Base-by-base conservation (phyloP, 2,888 invertebrate genomes). In the Eubasilissa splendida region DNA sequence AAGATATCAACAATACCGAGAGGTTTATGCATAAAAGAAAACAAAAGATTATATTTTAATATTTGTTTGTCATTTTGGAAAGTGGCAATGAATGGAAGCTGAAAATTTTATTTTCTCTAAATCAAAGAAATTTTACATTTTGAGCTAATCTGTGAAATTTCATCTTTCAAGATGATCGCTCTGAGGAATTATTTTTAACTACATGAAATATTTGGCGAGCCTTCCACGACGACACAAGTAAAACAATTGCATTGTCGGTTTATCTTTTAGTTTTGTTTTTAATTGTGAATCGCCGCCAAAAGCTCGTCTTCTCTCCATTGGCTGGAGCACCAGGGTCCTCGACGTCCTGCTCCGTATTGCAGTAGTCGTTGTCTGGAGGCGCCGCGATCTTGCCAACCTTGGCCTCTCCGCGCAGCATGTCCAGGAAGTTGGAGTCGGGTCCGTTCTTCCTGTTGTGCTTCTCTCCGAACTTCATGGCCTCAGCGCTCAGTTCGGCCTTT, bases 201-300 rank as follows among this genome's bases (percentile, higher is more conserved):
- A 76, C 75, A 60, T 74, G 75, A 75, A 75, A 79, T 79, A 79
- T 79, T 79, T 79, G 79, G 79, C 79, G 79, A 79, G 53, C 42
- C 42, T 59, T 54, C 66, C 65, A 73, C 63, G 52, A 70, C 70
- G 59, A 77, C 68, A 60, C 79, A 77, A 71, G 71, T 56, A 68
- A 56, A 54, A 63, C 7, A n/a, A 52, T 52, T 12, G 50, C 11
- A 68, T 50, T 68, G 54, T 52, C 53, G 76, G 88, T 52, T 91
- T 92, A 93, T 91, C 93, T 93, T 88, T 93, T 93, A 85, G 92
- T 92, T 86, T 93, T 93, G 85, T 92, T 93, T 87, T 93, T 93
- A 91, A 93, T 93, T 84, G 93, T 93, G 85, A 93, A 92, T 86
- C 93, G 92, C 87, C 93, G 92, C 93, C 93, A 93, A 89, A 93